These are phyloP conservation scores for Brachionus rotundiformis DNA, from an alignment of 1,140 invertebrate genomes.

Conservation along the genomic window DNA sequence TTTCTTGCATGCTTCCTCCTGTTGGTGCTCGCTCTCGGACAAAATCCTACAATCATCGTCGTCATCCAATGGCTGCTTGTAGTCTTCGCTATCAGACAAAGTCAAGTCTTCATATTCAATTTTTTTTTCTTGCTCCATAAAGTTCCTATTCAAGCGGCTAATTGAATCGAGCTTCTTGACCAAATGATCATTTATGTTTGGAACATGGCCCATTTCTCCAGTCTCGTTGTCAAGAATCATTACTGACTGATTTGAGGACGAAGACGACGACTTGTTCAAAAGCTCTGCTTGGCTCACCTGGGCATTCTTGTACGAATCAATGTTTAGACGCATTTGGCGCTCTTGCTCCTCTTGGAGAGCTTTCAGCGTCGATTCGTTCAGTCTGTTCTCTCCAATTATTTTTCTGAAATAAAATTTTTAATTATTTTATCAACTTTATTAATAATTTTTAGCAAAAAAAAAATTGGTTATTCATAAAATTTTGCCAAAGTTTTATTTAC, in stretches of 20 bases:
- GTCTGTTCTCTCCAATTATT: slow-evolving; percentile 28
- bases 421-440: neutral
- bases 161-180: slow-evolving; percentile 24
- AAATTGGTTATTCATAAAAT: no score
- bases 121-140: slow-evolving; percentile 31
- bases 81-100: neutral
- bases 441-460: neutral
- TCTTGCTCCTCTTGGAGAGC: slow-evolving; percentile 49
- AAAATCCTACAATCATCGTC: slow-evolving; percentile 41
- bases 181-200: neutral
- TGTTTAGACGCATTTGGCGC: slow-evolving; percentile 34
- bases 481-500: no score
- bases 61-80: neutral
- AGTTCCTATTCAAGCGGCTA: neutral
- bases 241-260: slow-evolving; percentile 26
- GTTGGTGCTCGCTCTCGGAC: slow-evolving; percentile 27
- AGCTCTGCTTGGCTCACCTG: neutral
- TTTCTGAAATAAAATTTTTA: neutral
- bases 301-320: slow-evolving; percentile 18
- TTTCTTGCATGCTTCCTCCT: slow-evolving; percentile 44
- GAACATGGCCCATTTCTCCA: neutral
- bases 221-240: neutral
- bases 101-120: slow-evolving; percentile 14
- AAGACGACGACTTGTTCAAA: neutral
- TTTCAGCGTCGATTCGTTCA: slow-evolving; percentile 36